A percentile compares a stretch with the other conserved stretches of the same genome.
phyloP scores from a whole-genome alignment of 2,113 vertebrate species.

The Etheostoma cragini region DNA sequence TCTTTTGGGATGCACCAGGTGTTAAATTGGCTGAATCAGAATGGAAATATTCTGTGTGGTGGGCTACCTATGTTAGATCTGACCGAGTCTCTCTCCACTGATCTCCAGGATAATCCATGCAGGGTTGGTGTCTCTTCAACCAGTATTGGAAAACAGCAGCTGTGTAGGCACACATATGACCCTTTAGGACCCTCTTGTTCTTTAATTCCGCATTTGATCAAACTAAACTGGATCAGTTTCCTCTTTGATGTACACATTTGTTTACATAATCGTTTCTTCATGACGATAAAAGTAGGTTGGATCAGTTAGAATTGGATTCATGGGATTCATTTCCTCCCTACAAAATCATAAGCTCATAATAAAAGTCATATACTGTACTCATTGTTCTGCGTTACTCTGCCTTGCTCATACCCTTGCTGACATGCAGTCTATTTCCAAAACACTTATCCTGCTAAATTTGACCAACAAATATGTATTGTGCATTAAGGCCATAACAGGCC shows the following conservation, averaged over 20 bases:
- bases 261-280: constrained; percentile 19
- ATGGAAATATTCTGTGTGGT: constrained; percentile 44
- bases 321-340: constrained; percentile 27
- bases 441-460: constrained; percentile 51
- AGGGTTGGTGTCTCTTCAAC: constrained; percentile 31
- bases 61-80: constrained; percentile 25
- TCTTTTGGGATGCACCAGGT: constrained; percentile 8
- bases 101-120: constrained; percentile 38
- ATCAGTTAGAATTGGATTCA: constrained; percentile 53
- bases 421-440: constrained; percentile 32
- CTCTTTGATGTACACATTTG: background rate
- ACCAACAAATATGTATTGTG: constrained; percentile 26
- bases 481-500: constrained; percentile 42
- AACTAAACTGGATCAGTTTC: constrained; percentile 37
- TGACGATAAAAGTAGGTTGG: constrained; percentile 28
- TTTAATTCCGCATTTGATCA: constrained; percentile 43
- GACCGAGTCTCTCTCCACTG: constrained; percentile 18
- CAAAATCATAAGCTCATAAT: constrained; percentile 33
- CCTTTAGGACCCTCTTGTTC: constrained; percentile 17
- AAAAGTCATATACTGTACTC: constrained; percentile 39
- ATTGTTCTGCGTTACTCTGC: background rate
- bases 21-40: constrained; percentile 50
- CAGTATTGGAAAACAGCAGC: constrained; percentile 28
- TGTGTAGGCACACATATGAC: background rate
- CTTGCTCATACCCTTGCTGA: constrained; percentile 2